A percentile compares a stretch with the other conserved stretches of the same genome.
phyloP scores from a whole-genome alignment of 2,888 invertebrate genomes.

The Eupithecia subfuscata region DNA sequence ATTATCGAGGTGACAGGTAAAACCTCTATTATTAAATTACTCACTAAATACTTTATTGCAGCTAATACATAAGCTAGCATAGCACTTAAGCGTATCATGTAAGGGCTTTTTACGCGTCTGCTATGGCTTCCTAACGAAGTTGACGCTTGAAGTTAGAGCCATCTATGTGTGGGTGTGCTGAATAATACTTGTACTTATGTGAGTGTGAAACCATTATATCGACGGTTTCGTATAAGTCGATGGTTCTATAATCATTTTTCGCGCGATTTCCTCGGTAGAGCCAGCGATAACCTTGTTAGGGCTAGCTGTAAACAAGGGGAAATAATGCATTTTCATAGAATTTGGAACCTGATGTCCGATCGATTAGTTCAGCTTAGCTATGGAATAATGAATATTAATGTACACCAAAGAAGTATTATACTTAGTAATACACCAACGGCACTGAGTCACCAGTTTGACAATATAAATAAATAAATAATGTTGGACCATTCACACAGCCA shows the following conservation, averaged over 20 bases:
- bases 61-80: slow-evolving; percentile 34
- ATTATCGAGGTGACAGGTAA: not conserved
- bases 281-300: slow-evolving; percentile 65
- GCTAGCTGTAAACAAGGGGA: slow-evolving; percentile 44
- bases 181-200: slow-evolving; percentile 23
- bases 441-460: not conserved
- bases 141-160: slow-evolving; percentile 54
- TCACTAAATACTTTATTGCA: slow-evolving; percentile 23
- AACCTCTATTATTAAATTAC: slow-evolving; percentile 17
- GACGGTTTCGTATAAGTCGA: slow-evolving; percentile 65
- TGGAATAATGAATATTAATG: not conserved
- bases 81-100: slow-evolving; percentile 42
- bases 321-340: not conserved
- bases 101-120: slow-evolving; percentile 58
- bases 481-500: no score
- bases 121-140: slow-evolving; percentile 80
- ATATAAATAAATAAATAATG: no score
- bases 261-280: slow-evolving; percentile 73
- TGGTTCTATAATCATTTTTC: slow-evolving; percentile 78
- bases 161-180: slow-evolving; percentile 47
- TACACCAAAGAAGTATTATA: no score
- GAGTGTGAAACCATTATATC: slow-evolving; percentile 32
- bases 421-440: not conserved
- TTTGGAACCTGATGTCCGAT: not conserved
- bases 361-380: not conserved